Conservation (phyloP, 1,140 invertebrate species). For the Drosophila simulans region DNA sequence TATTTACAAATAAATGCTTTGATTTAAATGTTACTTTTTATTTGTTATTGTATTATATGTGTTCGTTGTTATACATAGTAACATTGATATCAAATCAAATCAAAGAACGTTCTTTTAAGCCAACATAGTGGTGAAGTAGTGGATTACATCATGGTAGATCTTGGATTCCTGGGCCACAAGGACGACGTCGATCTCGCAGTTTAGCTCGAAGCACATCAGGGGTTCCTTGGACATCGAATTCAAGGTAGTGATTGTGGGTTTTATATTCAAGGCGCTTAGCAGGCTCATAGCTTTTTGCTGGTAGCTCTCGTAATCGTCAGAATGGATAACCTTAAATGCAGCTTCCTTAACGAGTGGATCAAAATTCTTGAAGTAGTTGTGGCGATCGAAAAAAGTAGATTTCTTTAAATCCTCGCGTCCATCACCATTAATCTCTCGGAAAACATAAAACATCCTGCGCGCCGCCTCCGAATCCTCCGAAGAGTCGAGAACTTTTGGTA, state of each 20-base stretch:
- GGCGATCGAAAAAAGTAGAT: constrained; percentile 46
- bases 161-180: constrained; percentile 56
- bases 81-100: too few relatives aligned
- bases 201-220: constrained; percentile 54
- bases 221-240: constrained; percentile 13
- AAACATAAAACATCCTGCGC: too few relatives aligned
- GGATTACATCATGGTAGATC: constrained; percentile 41
- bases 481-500: too few relatives aligned
- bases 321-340: constrained; percentile 37
- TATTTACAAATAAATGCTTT: not conserved
- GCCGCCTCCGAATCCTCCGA: too few relatives aligned
- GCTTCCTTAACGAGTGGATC: constrained; percentile 47
- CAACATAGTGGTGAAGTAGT: constrained; percentile 23
- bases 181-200: constrained; percentile 62
- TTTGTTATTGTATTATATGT: not conserved
- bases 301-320: not conserved
- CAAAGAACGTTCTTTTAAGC: not conserved
- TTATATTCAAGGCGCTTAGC: constrained; percentile 56
- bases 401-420: too few relatives aligned
- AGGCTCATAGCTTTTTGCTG: constrained; percentile 27
- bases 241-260: constrained; percentile 10
- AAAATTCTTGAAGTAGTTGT: constrained; percentile 76
- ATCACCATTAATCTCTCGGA: too few relatives aligned
- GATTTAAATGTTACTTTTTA: not conserved
- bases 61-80: too few relatives aligned